Evolutionary conservation across 2,888 invertebrate genomes (phyloP).

Genomic region (Euplagia quadripunctaria): DNA sequence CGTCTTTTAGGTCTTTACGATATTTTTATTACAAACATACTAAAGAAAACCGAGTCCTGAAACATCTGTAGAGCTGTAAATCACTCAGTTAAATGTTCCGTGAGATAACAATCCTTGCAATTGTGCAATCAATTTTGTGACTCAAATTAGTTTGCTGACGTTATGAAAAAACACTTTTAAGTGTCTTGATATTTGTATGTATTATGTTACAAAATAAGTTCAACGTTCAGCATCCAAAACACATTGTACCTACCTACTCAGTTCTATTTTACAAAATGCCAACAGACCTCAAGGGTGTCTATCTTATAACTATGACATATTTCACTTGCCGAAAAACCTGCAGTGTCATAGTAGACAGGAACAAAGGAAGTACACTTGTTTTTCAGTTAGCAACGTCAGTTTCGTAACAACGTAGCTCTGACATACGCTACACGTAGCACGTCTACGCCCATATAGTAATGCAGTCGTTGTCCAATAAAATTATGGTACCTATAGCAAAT

Average conservation of each 20-base stretch:
- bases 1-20: neutral
- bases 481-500: neutral
- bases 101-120: too few species aligned
- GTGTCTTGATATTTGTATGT: too few species aligned
- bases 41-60: too few species aligned
- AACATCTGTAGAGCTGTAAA: neutral
- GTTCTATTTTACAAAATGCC: conserved; percentile 5
- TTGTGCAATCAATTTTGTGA: neutral
- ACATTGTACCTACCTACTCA: neutral
- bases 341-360: conserved; percentile 30
- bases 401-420: conserved; percentile 47
- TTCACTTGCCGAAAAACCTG: conserved; percentile 26
- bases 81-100: neutral
- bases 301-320: conserved; percentile 14
- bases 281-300: neutral
- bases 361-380: conserved; percentile 52
- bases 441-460: conserved; percentile 25
- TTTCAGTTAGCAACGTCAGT: conserved; percentile 51
- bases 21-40: too few species aligned
- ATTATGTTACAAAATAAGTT: neutral
- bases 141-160: too few species aligned
- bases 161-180: too few species aligned
- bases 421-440: conserved; percentile 52
- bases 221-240: neutral
- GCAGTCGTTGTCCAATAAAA: neutral